Evolutionary conservation across 2,113 vertebrate species (phyloP).

Genomic region (Microtus pennsylvanicus): DNA sequence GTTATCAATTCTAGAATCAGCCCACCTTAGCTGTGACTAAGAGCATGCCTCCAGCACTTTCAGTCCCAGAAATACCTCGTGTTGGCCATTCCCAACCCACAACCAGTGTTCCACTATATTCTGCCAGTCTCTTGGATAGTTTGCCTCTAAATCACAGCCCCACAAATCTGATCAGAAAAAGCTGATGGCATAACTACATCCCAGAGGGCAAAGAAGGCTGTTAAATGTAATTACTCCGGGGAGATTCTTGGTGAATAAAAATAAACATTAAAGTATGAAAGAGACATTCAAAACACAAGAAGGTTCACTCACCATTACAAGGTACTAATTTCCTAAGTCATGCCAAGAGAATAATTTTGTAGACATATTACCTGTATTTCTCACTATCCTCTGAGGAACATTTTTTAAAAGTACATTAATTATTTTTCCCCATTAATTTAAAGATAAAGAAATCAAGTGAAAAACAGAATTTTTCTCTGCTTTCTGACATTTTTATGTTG

Average conservation of each 20-base stretch:
- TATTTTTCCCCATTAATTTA: neutral
- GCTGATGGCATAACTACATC: neutral
- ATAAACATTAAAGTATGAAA: slow-evolving; percentile 1
- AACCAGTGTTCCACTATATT: neutral
- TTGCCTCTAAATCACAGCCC: neutral
- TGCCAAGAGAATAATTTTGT: neutral
- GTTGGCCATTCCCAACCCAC: too few relatives aligned
- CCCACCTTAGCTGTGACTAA: neutral
- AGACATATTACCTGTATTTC: neutral
- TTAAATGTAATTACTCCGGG: neutral
- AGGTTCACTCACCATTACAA: neutral
- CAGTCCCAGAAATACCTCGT: neutral
- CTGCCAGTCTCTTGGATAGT: neutral
- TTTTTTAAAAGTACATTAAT: slow-evolving; percentile 16
- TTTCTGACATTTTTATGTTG: slow-evolving; percentile 14
- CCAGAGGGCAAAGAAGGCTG: neutral
- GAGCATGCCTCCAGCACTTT: neutral
- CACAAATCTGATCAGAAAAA: neutral
- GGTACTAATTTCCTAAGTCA: neutral
- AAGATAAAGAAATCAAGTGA: slow-evolving; percentile 22
- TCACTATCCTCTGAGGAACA: neutral
- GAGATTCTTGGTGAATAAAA: neutral
- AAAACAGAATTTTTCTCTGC: neutral
- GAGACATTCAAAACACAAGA: neutral
- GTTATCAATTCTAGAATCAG: neutral